phyloP scores from a whole-genome alignment of 1,140 invertebrate genomes.

The Cotesia chilonis region DNA sequence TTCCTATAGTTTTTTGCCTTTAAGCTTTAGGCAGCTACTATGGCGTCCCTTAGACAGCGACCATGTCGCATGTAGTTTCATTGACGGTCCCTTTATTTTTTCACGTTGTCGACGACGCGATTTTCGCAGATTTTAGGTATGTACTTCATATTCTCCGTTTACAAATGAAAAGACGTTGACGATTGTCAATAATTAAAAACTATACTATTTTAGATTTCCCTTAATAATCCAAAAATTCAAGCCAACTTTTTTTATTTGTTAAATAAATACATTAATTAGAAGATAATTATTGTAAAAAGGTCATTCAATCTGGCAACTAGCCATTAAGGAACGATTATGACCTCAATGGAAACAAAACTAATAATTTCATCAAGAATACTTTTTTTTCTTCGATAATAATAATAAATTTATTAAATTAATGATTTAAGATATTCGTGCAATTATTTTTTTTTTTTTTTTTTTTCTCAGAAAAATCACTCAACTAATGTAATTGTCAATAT shows the following conservation, averaged over 20 bases:
- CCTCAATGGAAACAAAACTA: too few species aligned
- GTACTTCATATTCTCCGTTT: constrained; percentile 37
- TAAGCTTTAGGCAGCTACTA: constrained; percentile 15
- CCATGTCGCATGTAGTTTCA: constrained; percentile 41
- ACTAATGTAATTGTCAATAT: not conserved
- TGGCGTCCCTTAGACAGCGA: constrained; percentile 37
- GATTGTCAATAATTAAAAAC: constrained; percentile 3
- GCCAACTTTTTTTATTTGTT: not conserved
- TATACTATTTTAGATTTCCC: not conserved
- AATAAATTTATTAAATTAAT: too few species aligned
- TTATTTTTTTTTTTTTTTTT: not conserved
- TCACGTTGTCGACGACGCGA: constrained; percentile 27
- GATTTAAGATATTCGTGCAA: not conserved
- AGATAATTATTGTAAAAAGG: too few species aligned
- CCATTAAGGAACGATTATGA: too few species aligned
- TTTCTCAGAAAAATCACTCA: not conserved
- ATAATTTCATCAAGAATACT: not conserved
- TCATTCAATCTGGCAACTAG: too few species aligned
- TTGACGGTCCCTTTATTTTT: constrained; percentile 41
- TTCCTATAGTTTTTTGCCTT: too few species aligned
- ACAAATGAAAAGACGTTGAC: constrained; percentile 21
- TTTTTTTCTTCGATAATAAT: not conserved
- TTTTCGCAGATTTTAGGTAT: constrained; percentile 48
- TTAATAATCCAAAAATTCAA: not conserved
- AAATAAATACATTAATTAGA: not conserved